Percentiles rank a stretch among this genome's conserved stretches.
Conservation (phyloP, 2,888 invertebrate genomes). For the Oligia strigilis region DNA sequence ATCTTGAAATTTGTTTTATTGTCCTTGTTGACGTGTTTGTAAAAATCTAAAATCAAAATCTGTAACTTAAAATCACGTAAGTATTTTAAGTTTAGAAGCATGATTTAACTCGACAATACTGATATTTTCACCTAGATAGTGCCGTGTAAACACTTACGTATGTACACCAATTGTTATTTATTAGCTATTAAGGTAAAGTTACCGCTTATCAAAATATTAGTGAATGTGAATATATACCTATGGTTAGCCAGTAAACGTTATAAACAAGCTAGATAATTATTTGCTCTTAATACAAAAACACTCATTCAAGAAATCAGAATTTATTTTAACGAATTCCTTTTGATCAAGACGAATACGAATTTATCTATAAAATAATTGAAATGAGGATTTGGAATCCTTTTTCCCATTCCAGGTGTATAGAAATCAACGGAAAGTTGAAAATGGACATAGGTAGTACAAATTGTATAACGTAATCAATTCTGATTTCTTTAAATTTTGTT, state of each 20-base stretch:
- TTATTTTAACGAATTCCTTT: conserved; percentile 28
- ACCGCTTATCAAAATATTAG: conserved; percentile 57
- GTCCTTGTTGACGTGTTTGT: conserved; percentile 67
- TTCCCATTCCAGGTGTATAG: conserved; percentile 28
- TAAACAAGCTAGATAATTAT: conserved; percentile 63
- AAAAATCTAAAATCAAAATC: conserved; percentile 63
- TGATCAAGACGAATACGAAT: conserved; percentile 44
- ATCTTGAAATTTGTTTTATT: conserved; percentile 68
- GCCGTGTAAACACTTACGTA: conserved; percentile 58
- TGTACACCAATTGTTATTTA: conserved; percentile 58
- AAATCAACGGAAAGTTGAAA: conserved; percentile 9
- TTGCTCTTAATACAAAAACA: conserved; percentile 52
- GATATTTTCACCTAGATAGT: conserved; percentile 63
- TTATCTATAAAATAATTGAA: conserved; percentile 45
- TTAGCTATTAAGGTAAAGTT: conserved; percentile 60
- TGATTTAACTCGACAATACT: conserved; percentile 69
- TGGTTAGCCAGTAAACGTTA: conserved; percentile 62
- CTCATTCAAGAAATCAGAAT: conserved; percentile 59
- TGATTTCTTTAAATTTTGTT: conserved; percentile 58
- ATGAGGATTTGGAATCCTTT: conserved; percentile 38
- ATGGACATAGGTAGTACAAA: conserved; percentile 19
- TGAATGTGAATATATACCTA: conserved; percentile 60
- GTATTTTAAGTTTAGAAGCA: conserved; percentile 66
- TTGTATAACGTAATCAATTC: conserved; percentile 42
- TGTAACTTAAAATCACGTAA: conserved; percentile 60